Percentiles rank a stretch among this genome's conserved stretches.
These are phyloP conservation scores for Thecocarcelia acutangulata DNA, from an alignment of 2,888 invertebrate genomes.

Conservation along the genomic window DNA sequence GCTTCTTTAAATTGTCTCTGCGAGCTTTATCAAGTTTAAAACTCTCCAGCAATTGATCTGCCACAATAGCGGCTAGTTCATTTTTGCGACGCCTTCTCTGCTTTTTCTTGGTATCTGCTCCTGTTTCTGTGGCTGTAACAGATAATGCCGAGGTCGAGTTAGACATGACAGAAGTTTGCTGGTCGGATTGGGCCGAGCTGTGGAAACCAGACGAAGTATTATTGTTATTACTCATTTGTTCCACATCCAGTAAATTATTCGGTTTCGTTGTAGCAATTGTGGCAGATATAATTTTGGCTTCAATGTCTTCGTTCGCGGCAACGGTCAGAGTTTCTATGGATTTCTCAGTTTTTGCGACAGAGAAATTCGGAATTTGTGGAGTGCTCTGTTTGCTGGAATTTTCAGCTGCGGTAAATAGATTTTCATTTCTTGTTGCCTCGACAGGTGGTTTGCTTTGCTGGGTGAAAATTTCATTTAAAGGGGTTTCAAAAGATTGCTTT, in stretches of 20 bases:
- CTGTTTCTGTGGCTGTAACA: conserved; percentile 27
- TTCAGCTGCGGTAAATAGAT: not conserved
- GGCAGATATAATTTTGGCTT: conserved; percentile 19
- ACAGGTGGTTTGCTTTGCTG: not conserved
- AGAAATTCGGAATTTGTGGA: not conserved
- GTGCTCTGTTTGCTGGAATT: not conserved
- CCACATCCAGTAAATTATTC: conserved; percentile 69
- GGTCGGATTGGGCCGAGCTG: conserved; percentile 75
- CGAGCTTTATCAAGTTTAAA: conserved; percentile 81
- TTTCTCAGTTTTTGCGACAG: not conserved
- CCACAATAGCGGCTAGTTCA: conserved; percentile 81
- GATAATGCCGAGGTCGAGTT: conserved; percentile 49
- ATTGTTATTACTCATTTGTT: conserved; percentile 76
- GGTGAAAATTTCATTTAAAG: not conserved
- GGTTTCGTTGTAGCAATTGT: conserved; percentile 10
- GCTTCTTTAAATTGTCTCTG: conserved; percentile 79
- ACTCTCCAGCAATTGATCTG: conserved; percentile 81
- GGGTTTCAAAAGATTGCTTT: not conserved
- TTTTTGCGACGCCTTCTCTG: conserved; percentile 80
- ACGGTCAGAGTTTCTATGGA: not conserved
- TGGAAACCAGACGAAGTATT: conserved; percentile 78
- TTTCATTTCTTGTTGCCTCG: not conserved
- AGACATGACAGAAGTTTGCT: conserved; percentile 63
- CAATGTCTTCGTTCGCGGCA: conserved; percentile 1
- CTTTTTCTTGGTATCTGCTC: conserved; percentile 74